These are phyloP conservation scores for Acanthosepion esculentum DNA, from an alignment of 2,888 invertebrate species.

Conservation along the genomic window DNA sequence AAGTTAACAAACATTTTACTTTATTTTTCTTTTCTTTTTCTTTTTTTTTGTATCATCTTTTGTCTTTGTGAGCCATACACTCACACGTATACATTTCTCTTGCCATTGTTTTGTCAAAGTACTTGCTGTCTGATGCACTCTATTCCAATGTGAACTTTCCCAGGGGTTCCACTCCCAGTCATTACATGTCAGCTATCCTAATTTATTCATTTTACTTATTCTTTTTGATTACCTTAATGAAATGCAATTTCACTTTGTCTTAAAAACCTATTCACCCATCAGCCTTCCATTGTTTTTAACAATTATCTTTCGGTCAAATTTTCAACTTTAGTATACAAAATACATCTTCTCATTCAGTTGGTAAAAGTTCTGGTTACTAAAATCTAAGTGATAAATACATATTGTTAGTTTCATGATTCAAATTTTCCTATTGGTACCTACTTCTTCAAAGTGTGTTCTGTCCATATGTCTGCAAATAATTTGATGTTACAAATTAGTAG, in stretches of 20 bases:
- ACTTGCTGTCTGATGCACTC: background rate
- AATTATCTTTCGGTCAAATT: background rate
- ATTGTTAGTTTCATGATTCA: too few species aligned
- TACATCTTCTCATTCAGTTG: background rate
- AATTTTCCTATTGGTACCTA: too few species aligned
- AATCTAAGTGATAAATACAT: too few species aligned
- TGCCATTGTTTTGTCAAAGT: background rate
- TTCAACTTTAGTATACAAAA: background rate
- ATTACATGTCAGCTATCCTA: background rate
- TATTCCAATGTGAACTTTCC: constrained; percentile 10
- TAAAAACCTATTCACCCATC: background rate
- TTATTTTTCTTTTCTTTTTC: background rate
- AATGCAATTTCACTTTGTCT: constrained; percentile 16
- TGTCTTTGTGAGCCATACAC: background rate
- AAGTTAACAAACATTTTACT: background rate
- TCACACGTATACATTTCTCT: too few species aligned
- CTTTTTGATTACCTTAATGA: constrained; percentile 12
- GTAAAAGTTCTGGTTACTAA: background rate
- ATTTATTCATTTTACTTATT: background rate
- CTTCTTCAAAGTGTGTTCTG: too few species aligned
- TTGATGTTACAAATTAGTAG: too few species aligned
- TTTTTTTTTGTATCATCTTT: background rate
- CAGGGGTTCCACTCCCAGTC: background rate
- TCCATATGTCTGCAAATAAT: too few species aligned
- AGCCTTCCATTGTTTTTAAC: background rate